Conservation (phyloP, 1,140 invertebrate genomes). For the Melitaea cinxia region DNA sequence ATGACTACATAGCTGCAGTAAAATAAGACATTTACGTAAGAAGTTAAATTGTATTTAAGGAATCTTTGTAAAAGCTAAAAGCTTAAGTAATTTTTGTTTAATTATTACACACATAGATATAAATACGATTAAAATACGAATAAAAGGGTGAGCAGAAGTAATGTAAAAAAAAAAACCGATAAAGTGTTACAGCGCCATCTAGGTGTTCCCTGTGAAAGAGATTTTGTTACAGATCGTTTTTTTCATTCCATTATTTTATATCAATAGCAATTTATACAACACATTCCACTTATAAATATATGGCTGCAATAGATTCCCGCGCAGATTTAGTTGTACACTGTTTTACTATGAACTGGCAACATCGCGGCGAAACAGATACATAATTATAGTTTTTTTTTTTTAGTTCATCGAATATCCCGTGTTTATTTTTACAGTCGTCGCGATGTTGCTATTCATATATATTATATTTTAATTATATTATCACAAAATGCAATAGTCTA, state of each 20-base stretch:
- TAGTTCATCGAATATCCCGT: background rate
- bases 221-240: slow-evolving; percentile 36
- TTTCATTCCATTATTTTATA: slow-evolving; percentile 53
- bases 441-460: slow-evolving; percentile 15
- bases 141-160: too few species aligned
- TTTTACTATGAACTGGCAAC: slow-evolving; percentile 29
- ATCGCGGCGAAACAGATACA: slow-evolving; percentile 2
- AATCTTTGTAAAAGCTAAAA: too few species aligned
- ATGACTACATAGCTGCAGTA: too few species aligned
- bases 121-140: too few species aligned
- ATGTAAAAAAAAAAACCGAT: too few species aligned
- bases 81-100: too few species aligned
- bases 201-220: slow-evolving; percentile 17
- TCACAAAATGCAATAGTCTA: slow-evolving; percentile 30
- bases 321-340: slow-evolving; percentile 39
- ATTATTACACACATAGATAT: too few species aligned
- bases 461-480: slow-evolving; percentile 18
- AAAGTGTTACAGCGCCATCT: slow-evolving; percentile 49
- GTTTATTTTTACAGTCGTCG: background rate
- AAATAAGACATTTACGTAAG: too few species aligned
- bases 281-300: slow-evolving; percentile 59
- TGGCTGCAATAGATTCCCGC: slow-evolving; percentile 56
- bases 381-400: background rate
- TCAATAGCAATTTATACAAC: slow-evolving; percentile 45
- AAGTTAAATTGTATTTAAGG: too few species aligned